A percentile compares a stretch with the other conserved stretches of the same genome.
These are phyloP conservation scores for Puffinus mauretanicus DNA, from an alignment of 2,113 vertebrate species.

Conservation along the genomic window DNA sequence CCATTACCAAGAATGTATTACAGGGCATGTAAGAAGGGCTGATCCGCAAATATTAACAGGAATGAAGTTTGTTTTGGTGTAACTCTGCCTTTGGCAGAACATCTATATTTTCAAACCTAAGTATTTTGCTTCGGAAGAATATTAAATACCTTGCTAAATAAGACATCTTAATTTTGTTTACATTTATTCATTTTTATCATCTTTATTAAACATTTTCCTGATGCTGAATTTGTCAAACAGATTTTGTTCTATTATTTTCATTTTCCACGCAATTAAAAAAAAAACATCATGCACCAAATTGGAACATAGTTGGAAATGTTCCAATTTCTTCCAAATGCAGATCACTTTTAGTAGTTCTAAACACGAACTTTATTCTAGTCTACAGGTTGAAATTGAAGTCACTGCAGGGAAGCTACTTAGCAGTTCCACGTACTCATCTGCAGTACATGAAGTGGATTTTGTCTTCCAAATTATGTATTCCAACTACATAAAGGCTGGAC, in stretches of 20 bases:
- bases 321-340: not conserved
- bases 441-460: not conserved
- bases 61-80: not conserved
- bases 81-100: not conserved
- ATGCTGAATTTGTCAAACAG: not conserved
- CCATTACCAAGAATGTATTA: not conserved
- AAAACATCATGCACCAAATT: accelerated
- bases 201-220: not conserved
- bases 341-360: not conserved
- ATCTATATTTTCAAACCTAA: not conserved
- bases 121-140: not conserved
- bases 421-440: not conserved
- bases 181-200: not conserved
- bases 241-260: not conserved
- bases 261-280: not conserved
- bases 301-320: not conserved
- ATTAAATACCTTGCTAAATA: not conserved
- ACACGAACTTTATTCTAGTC: not conserved
- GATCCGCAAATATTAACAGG: not conserved
- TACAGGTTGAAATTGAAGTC: not conserved
- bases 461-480: not conserved
- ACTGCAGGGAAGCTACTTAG: not conserved
- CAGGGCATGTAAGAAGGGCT: not conserved
- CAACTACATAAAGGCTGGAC: not conserved
- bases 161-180: not conserved